Evolutionary conservation across 2,888 invertebrate genomes (phyloP).

Genomic region (Eudasyphora cyanicolor): DNA sequence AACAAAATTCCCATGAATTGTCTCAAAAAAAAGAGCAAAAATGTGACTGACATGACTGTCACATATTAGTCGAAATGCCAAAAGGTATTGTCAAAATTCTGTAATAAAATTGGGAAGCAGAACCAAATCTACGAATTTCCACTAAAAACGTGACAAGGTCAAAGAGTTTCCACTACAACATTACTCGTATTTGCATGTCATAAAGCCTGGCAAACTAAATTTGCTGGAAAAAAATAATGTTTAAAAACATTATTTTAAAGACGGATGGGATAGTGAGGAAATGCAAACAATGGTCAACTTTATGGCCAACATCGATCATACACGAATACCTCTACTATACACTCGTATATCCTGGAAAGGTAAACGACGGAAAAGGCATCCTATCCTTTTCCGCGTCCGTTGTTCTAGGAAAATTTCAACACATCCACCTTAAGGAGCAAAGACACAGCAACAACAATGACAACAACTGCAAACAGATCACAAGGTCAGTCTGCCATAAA

Average conservation of each 20-base stretch:
- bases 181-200: slow-evolving; percentile 55
- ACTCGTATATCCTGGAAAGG: slow-evolving; percentile 38
- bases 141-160: slow-evolving; percentile 45
- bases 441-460: too few species aligned
- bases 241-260: slow-evolving; percentile 38
- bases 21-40: background rate
- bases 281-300: slow-evolving; percentile 7
- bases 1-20: slow-evolving; percentile 7
- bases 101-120: background rate
- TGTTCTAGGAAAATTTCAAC: slow-evolving; percentile 51
- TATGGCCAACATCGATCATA: slow-evolving; percentile 3
- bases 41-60: slow-evolving; percentile 44
- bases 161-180: background rate
- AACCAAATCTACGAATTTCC: background rate
- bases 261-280: slow-evolving; percentile 29
- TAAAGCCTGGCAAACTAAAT: slow-evolving; percentile 16
- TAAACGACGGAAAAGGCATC: slow-evolving; percentile 25
- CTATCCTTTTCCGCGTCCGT: slow-evolving; percentile 47
- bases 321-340: too few species aligned
- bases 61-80: slow-evolving; percentile 31
- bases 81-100: background rate
- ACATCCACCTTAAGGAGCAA: slow-evolving; percentile 25
- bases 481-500: slow-evolving; percentile 41
- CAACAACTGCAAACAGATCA: slow-evolving; percentile 9
- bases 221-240: background rate